Percentiles rank a stretch among this genome's conserved stretches.
Conservation (phyloP, 1,140 invertebrate genomes). For the Drosophila nebulosa region DNA sequence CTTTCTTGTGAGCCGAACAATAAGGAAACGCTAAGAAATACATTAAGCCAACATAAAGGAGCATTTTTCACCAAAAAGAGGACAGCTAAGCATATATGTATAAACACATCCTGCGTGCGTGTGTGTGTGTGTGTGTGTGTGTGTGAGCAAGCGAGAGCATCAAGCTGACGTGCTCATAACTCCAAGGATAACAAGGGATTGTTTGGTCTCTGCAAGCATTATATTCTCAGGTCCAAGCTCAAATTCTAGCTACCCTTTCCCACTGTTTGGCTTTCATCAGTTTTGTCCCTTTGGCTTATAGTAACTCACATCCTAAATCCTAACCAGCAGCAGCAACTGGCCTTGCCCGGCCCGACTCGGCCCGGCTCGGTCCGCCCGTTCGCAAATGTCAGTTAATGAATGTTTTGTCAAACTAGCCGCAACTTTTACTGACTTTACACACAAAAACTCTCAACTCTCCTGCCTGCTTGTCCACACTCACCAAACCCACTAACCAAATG, state of each 20-base stretch:
- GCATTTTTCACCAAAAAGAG: conserved; percentile 47
- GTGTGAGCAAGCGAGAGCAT: conserved; percentile 3
- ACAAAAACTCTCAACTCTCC: conserved; percentile 1
- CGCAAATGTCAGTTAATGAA: conserved; percentile 59
- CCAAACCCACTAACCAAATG: not conserved
- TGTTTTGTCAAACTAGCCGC: conserved; percentile 52
- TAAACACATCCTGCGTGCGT: not conserved
- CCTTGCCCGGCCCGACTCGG: no score
- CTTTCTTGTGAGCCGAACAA: conserved; percentile 53
- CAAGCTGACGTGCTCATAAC: conserved; percentile 40
- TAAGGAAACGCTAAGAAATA: conserved; percentile 60
- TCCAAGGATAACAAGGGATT: conserved; percentile 56
- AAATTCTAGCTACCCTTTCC: not conserved
- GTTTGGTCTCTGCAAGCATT: conserved; percentile 43
- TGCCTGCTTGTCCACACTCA: conserved; percentile 5
- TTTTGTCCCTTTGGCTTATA: conserved; percentile 18
- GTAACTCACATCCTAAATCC: not conserved
- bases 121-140: not conserved
- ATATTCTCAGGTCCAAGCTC: conserved; percentile 39
- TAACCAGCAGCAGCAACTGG: no score
- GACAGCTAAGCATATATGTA: conserved; percentile 5
- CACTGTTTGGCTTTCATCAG: conserved; percentile 34
- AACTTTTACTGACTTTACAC: conserved; percentile 28
- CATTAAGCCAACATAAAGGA: conserved; percentile 61
- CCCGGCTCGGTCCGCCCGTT: not conserved